Evolutionary conservation across 1,140 invertebrate species (phyloP).

Genomic region (Drosophila takahashii): DNA sequence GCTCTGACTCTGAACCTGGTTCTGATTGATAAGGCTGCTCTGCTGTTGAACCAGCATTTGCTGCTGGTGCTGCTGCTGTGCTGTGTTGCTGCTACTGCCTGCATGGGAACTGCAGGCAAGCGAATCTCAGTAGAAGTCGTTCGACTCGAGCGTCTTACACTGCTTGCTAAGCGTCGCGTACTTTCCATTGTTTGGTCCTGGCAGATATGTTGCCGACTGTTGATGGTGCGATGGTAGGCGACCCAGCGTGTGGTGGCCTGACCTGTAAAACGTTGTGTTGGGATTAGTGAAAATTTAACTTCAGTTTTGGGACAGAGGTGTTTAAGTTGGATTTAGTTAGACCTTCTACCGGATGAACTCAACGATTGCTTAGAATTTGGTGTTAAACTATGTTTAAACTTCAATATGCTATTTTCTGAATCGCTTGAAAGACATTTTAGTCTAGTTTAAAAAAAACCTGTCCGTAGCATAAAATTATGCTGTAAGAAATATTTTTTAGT

Average conservation of each 20-base stretch:
- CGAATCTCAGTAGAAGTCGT: slow-evolving; percentile 96
- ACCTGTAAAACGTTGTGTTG: slow-evolving; percentile 46
- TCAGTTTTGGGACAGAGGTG: not conserved
- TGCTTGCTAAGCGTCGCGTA: slow-evolving; percentile 96
- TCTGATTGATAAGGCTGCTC: slow-evolving; percentile 46
- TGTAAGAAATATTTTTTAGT: too few relatives aligned
- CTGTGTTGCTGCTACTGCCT: slow-evolving; percentile 85
- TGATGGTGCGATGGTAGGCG: slow-evolving; percentile 85
- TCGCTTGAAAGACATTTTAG: too few relatives aligned
- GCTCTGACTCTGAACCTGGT: slow-evolving; percentile 45
- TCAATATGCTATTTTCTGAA: too few relatives aligned
- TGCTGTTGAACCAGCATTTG: slow-evolving; percentile 61
- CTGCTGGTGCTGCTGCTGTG: slow-evolving; percentile 69
- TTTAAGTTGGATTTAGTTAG: slow-evolving; percentile 1
- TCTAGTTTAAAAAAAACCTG: too few relatives aligned
- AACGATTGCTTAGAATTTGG: not conserved
- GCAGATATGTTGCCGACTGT: slow-evolving; percentile 76
- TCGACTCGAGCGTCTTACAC: slow-evolving; percentile 97
- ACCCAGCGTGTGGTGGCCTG: slow-evolving; percentile 86
- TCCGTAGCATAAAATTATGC: not conserved
- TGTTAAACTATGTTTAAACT: not conserved
- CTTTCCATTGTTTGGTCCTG: slow-evolving; percentile 90
- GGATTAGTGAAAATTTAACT: not conserved
- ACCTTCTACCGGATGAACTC: not conserved
- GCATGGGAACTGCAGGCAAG: slow-evolving; percentile 86